phyloP scores from a whole-genome alignment of 2,888 invertebrate species.

The Harpagoxenus sublaevis region DNA sequence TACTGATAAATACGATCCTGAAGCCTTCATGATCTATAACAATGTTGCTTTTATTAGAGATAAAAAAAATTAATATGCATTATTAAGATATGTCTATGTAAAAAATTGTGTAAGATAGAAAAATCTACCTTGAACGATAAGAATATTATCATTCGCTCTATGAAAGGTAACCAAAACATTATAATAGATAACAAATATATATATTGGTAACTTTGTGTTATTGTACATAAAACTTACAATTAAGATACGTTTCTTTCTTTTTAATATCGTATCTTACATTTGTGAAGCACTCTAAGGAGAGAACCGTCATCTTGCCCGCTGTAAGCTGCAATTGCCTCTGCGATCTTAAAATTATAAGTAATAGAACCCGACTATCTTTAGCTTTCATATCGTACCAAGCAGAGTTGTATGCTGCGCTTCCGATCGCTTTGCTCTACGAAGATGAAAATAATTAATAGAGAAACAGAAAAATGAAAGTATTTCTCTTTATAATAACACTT shows the following conservation, averaged over 20 bases:
- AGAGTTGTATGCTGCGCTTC: conserved; percentile 44
- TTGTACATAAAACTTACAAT: no score
- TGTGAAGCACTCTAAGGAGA: conserved; percentile 58
- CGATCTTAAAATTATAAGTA: conserved; percentile 60
- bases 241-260: background rate
- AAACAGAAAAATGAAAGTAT: background rate
- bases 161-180: no score
- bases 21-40: no score
- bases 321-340: conserved; percentile 53
- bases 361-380: conserved; percentile 24
- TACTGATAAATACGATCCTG: no score
- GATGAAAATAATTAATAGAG: background rate
- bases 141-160: no score
- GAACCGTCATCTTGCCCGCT: conserved; percentile 51
- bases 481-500: background rate
- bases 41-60: no score
- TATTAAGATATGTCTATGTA: no score
- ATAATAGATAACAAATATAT: no score
- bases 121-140: no score
- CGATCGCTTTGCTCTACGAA: conserved; percentile 50
- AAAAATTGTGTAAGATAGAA: no score
- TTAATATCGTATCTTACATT: conserved; percentile 43
- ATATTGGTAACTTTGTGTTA: no score
- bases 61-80: no score
- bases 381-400: conserved; percentile 61